Conservation (phyloP, 2,888 invertebrate genomes). For the Chrysotoxum bicinctum region DNA sequence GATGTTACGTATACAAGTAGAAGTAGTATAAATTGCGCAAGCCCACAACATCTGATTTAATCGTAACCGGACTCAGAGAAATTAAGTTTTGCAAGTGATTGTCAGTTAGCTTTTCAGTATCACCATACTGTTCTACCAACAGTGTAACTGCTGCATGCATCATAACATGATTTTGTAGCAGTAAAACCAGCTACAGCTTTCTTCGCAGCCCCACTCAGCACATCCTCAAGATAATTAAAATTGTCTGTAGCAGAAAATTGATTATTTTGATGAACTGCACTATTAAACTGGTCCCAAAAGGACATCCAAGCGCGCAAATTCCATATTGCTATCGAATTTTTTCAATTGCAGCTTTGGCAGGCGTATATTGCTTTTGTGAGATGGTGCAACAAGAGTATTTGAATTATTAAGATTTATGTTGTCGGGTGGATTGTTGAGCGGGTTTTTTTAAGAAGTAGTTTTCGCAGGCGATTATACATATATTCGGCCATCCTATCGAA, state of each 20-base stretch:
- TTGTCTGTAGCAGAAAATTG: no score
- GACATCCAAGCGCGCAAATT: slow-evolving; percentile 14
- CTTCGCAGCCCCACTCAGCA: background rate
- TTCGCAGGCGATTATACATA: background rate
- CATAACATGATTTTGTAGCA: slow-evolving; percentile 27
- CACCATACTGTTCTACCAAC: slow-evolving; percentile 38
- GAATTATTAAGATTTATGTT: no score
- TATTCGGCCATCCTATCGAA: slow-evolving; percentile 32
- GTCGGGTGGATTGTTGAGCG: no score
- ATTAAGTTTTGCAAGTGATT: slow-evolving; percentile 45
- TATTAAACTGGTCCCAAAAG: slow-evolving; percentile 3
- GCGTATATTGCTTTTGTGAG: no score
- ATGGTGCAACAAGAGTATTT: no score
- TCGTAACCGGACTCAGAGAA: slow-evolving; percentile 7
- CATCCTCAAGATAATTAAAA: no score
- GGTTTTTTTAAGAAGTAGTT: no score
- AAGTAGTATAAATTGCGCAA: slow-evolving; percentile 24
- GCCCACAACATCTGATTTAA: slow-evolving; percentile 10
- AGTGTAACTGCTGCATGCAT: slow-evolving; percentile 40
- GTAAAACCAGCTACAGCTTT: slow-evolving; percentile 28
- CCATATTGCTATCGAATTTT: slow-evolving; percentile 29
- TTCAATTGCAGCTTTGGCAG: background rate
- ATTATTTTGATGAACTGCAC: slow-evolving; percentile 1
- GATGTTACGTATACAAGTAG: slow-evolving; percentile 30
- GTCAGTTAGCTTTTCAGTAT: slow-evolving; percentile 37